Percentiles rank a stretch among this genome's conserved stretches.
Conservation (phyloP, 2,113 vertebrate genomes). For the Emydura subglobosa region DNA sequence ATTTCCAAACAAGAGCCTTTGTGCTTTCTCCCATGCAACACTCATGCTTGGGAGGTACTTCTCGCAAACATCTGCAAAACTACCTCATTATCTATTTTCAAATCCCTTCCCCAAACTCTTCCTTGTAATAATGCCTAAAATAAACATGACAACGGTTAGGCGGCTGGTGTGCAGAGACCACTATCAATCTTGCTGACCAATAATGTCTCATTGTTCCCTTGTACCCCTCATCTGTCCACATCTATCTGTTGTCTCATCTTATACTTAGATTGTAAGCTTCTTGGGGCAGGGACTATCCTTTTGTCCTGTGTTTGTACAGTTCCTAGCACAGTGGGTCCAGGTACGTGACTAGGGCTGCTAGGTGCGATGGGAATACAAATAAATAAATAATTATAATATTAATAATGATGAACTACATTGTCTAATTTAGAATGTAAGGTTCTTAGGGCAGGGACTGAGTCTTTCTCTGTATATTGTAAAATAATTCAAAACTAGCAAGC, state of each 20-base stretch:
- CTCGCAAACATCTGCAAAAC: neutral
- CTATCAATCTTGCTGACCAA: neutral
- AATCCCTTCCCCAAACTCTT: neutral
- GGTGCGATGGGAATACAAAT: neutral
- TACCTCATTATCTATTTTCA: neutral
- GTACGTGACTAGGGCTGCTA: neutral
- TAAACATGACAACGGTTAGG: neutral
- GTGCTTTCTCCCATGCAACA: neutral
- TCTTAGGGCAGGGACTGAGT: neutral
- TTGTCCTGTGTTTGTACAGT: neutral
- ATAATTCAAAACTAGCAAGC: neutral
- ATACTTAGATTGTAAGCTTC: neutral
- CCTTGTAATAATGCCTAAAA: neutral
- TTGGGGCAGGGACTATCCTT: neutral
- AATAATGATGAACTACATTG: neutral
- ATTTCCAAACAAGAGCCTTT: neutral
- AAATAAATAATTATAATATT: neutral
- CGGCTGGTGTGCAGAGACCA: neutral
- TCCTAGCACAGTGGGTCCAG: neutral
- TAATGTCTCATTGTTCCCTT: neutral
- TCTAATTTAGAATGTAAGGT: neutral
- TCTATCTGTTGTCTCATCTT: neutral
- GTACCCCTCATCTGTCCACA: neutral
- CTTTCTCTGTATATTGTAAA: rapidly evolving
- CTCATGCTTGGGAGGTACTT: neutral